Evolutionary conservation across 2,888 invertebrate genomes (phyloP).

Genomic region (Netelia fuscicornis): DNA sequence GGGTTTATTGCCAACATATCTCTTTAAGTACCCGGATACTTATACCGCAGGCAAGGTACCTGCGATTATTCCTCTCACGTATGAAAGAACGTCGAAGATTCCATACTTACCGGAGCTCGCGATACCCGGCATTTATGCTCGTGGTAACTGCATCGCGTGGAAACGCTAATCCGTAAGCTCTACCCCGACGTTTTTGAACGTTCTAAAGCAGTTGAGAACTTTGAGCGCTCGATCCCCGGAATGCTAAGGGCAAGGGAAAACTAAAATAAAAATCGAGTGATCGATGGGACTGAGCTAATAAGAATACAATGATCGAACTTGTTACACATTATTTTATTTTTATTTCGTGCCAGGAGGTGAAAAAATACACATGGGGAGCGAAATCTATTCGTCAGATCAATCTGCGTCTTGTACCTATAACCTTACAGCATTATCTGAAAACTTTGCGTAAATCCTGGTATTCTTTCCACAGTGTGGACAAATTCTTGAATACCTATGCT

Average conservation of each 20-base stretch:
- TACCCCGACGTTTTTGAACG: neutral
- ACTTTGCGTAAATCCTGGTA: conserved; percentile 87
- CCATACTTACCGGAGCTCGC: conserved; percentile 87
- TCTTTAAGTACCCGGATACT: conserved; percentile 86
- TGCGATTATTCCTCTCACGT: conserved; percentile 85
- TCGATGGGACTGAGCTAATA: neutral
- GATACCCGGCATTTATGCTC: conserved; percentile 86
- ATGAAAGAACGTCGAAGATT: conserved; percentile 85
- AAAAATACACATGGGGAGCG: neutral
- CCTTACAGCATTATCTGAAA: conserved; percentile 86
- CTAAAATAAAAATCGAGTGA: no score
- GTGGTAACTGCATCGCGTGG: conserved; percentile 86
- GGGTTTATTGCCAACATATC: conserved; percentile 83
- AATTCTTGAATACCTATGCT: conserved; percentile 88
- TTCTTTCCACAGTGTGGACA: conserved; percentile 87
- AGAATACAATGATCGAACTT: neutral
- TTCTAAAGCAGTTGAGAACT: neutral
- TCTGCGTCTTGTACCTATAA: neutral
- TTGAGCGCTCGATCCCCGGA: no score
- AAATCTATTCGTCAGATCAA: neutral
- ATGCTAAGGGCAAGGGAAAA: no score
- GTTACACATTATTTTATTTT: neutral
- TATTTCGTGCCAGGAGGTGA: neutral
- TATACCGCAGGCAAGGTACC: conserved; percentile 88
- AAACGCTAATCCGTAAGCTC: conserved; percentile 78